Conservation (phyloP, 2,888 invertebrate genomes). For the Lithophane ornitopus region DNA sequence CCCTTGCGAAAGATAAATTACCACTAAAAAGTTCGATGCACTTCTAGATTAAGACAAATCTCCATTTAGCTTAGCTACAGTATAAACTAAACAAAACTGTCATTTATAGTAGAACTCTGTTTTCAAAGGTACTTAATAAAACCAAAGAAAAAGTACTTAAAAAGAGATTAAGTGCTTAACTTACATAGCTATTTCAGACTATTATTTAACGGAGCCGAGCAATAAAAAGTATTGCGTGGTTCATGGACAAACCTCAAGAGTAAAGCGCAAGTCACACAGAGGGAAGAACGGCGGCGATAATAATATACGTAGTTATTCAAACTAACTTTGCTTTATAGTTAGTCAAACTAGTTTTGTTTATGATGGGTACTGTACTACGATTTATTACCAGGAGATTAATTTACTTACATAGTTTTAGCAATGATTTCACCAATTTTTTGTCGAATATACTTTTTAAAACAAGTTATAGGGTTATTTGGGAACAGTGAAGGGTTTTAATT, state of each 20-base stretch:
- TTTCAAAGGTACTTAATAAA: constrained; percentile 46
- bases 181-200: constrained; percentile 40
- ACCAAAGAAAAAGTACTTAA: constrained; percentile 56
- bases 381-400: not conserved
- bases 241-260: constrained; percentile 16
- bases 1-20: constrained; percentile 9
- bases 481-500: too few species aligned
- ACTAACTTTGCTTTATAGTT: not conserved
- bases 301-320: not conserved
- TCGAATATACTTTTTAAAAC: not conserved
- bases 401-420: not conserved
- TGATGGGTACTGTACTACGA: not conserved
- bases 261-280: constrained; percentile 16
- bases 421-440: not conserved
- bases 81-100: constrained; percentile 22
- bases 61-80: not conserved
- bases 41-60: constrained; percentile 1
- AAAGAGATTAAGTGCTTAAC: constrained; percentile 55
- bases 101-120: constrained; percentile 32
- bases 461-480: not conserved
- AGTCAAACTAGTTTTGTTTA: not conserved
- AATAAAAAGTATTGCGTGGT: constrained; percentile 42
- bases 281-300: not conserved
- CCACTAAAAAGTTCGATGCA: constrained; percentile 1
- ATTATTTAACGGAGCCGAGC: constrained; percentile 36